A percentile compares a stretch with the other conserved stretches of the same genome.
Evolutionary conservation across 2,113 vertebrate species (phyloP).

Genomic region (Elanus axillaris): DNA sequence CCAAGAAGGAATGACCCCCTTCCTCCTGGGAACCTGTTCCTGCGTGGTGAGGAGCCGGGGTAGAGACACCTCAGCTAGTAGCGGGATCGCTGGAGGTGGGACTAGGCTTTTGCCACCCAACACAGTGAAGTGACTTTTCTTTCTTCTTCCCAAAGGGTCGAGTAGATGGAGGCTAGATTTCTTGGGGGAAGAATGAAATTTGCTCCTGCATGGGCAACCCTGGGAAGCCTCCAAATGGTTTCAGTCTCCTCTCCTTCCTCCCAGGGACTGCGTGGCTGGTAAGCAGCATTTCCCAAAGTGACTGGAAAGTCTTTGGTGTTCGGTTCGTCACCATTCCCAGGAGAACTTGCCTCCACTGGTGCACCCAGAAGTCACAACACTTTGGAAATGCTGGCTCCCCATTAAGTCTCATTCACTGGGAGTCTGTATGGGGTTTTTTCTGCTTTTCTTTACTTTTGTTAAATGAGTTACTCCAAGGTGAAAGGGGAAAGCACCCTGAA

Average conservation of each 20-base stretch:
- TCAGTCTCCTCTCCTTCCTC: not conserved
- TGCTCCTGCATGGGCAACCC: not conserved
- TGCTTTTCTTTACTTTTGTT: not conserved
- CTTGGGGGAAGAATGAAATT: not conserved
- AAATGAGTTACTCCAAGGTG: not conserved
- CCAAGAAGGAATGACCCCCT: accelerated
- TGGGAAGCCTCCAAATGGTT: not conserved
- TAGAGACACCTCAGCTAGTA: not conserved
- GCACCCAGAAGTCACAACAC: not conserved
- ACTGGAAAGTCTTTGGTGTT: not conserved
- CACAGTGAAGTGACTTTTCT: not conserved
- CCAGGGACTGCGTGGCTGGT: accelerated
- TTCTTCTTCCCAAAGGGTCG: not conserved
- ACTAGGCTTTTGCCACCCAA: not conserved
- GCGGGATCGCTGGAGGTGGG: accelerated
- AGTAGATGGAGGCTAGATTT: not conserved
- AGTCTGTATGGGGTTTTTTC: not conserved
- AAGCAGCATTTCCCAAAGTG: not conserved
- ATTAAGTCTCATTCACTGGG: accelerated
- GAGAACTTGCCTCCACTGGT: not conserved
- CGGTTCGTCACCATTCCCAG: not conserved
- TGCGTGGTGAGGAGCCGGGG: accelerated
- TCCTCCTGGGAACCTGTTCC: not conserved
- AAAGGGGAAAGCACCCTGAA: not conserved
- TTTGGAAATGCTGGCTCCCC: not conserved